Conservation (phyloP, 2,888 invertebrate species). For the Autographa gamma region DNA sequence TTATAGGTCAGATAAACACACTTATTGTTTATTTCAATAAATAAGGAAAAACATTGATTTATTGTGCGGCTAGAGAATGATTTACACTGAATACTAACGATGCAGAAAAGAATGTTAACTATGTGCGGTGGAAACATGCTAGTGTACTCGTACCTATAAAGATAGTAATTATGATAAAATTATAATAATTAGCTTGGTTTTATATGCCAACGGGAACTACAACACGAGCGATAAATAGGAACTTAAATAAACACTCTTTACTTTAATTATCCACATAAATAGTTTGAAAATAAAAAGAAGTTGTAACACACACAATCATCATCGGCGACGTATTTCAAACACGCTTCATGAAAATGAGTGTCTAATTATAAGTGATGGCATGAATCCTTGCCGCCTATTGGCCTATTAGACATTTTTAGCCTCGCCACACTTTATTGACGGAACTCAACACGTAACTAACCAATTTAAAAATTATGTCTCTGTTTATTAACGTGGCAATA, state of each 20-base stretch:
- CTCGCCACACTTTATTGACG: constrained; percentile 61
- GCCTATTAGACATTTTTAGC: constrained; percentile 59
- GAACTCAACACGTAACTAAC: constrained; percentile 60
- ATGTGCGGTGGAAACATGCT: constrained; percentile 39
- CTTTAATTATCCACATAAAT: background rate
- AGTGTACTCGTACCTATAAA: constrained; percentile 42
- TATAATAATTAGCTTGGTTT: constrained; percentile 35
- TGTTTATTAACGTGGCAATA: constrained; percentile 79
- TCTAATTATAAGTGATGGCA: constrained; percentile 53
- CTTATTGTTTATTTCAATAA: constrained; percentile 42
- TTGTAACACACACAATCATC: constrained; percentile 14
- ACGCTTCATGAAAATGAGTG: constrained; percentile 25
- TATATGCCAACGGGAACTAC: constrained; percentile 30
- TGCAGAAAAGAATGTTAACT: constrained; percentile 37
- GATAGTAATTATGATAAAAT: constrained; percentile 36
- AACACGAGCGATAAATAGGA: constrained; percentile 12
- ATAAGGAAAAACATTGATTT: constrained; percentile 21
- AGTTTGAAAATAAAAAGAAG: constrained; percentile 3
- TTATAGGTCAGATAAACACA: constrained; percentile 38
- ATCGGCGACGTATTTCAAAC: constrained; percentile 16
- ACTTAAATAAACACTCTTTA: constrained; percentile 26
- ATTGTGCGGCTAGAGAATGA: constrained; percentile 26
- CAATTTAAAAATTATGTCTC: constrained; percentile 75
- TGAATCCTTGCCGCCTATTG: constrained; percentile 54
- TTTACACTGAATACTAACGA: constrained; percentile 44